These are phyloP conservation scores for Malthinus flaveolus DNA, from an alignment of 2,888 invertebrate genomes.

Conservation along the genomic window DNA sequence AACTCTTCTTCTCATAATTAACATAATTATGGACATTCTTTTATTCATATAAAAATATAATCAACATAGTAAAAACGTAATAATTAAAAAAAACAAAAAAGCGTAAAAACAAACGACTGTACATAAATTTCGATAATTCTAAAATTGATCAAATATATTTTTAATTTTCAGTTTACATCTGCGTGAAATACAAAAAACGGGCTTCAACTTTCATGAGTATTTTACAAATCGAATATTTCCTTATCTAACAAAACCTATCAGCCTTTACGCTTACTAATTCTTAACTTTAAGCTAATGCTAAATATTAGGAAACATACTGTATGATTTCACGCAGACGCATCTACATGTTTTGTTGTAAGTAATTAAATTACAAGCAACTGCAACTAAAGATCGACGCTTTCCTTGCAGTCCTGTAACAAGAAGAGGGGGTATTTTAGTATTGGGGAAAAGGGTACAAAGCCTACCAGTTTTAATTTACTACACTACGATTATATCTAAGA, in stretches of 20 bases:
- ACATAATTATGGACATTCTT: conserved; percentile 1
- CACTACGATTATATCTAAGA: too few relatives aligned
- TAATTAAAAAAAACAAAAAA: background rate
- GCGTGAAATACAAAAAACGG: conserved; percentile 1
- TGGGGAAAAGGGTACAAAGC: too few relatives aligned
- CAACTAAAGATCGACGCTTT: conserved; percentile 2
- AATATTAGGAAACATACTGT: background rate
- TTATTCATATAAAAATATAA: conserved; percentile 4
- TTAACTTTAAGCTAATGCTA: too few relatives aligned
- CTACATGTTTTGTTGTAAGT: conserved; percentile 16
- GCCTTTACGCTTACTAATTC: background rate
- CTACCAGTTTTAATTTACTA: too few relatives aligned
- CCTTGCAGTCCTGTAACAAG: conserved; percentile 10
- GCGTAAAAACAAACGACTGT: conserved; percentile 2
- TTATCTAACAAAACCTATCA: background rate
- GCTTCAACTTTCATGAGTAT: background rate
- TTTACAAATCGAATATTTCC: background rate
- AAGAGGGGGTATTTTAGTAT: background rate
- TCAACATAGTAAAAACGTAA: background rate
- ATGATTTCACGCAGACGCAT: conserved; percentile 5
- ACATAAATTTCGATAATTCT: conserved; percentile 1
- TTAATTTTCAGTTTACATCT: background rate
- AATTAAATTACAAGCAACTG: conserved; percentile 10
- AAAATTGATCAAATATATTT: background rate
- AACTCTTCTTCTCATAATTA: background rate